Conservation (phyloP, 2,113 vertebrate species). For the Charadrius vociferus region DNA sequence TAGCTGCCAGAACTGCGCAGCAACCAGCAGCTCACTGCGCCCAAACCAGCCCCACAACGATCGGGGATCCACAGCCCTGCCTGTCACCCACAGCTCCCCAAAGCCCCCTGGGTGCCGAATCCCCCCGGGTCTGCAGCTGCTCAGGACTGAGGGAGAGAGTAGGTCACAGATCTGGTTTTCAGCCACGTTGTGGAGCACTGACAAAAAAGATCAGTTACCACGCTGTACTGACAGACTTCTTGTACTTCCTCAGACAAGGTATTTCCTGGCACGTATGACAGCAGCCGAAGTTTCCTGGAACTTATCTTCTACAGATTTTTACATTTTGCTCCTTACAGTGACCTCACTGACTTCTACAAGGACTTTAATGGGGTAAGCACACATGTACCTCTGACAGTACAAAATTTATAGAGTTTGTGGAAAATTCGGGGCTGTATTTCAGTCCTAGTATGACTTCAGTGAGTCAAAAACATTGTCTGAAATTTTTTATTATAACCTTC, state of each 20-base stretch:
- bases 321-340: background rate
- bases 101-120: background rate
- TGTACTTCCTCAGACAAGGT: background rate
- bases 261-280: slow-evolving; percentile 1
- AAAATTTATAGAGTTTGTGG: background rate
- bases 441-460: background rate
- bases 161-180: background rate
- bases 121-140: background rate
- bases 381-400: background rate
- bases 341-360: background rate
- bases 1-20: background rate
- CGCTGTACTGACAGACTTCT: background rate
- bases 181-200: background rate
- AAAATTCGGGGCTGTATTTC: background rate
- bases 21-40: background rate
- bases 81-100: background rate
- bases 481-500: background rate
- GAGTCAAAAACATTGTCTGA: background rate
- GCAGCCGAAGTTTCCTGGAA: slow-evolving; percentile 20
- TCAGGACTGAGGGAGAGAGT: background rate
- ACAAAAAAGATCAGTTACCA: background rate
- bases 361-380: slow-evolving; percentile 41
- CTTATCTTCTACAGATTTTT: background rate
- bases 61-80: background rate
- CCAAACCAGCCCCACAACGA: background rate